These are phyloP conservation scores for Ceratina japonica DNA, from an alignment of 1,140 invertebrate species.

Conservation along the genomic window DNA sequence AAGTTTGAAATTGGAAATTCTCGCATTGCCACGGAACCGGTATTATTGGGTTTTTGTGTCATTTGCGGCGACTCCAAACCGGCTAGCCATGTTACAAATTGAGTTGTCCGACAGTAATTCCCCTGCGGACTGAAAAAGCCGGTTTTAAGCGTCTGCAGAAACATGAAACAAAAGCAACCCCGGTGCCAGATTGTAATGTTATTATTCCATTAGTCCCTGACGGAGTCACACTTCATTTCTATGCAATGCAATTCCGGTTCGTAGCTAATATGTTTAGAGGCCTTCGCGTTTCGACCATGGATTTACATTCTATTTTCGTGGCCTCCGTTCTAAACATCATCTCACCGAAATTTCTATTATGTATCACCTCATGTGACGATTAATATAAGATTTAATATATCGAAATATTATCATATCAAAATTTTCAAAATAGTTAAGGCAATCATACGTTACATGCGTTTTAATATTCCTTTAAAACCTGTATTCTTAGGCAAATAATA, in stretches of 20 bases:
- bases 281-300: background rate
- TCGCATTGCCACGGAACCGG: conserved; percentile 39
- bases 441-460: too few species aligned
- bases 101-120: conserved; percentile 37
- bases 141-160: conserved; percentile 21
- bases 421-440: too few species aligned
- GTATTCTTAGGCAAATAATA: too few species aligned
- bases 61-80: conserved; percentile 38
- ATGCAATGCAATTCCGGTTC: background rate
- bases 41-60: conserved; percentile 57
- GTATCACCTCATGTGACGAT: too few species aligned
- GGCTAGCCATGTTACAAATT: conserved; percentile 30
- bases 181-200: conserved; percentile 29
- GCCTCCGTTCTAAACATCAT: background rate
- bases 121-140: conserved; percentile 21
- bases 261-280: background rate
- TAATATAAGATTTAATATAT: too few species aligned
- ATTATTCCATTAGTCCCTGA: conserved; percentile 14
- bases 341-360: too few species aligned
- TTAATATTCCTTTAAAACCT: too few species aligned
- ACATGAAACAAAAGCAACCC: conserved; percentile 12
- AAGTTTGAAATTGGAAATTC: conserved; percentile 61
- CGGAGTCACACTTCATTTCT: background rate
- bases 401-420: too few species aligned
- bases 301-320: background rate